These are phyloP conservation scores for Hippocampus comes DNA, from an alignment of 2,113 vertebrate species.

Conservation along the genomic window DNA sequence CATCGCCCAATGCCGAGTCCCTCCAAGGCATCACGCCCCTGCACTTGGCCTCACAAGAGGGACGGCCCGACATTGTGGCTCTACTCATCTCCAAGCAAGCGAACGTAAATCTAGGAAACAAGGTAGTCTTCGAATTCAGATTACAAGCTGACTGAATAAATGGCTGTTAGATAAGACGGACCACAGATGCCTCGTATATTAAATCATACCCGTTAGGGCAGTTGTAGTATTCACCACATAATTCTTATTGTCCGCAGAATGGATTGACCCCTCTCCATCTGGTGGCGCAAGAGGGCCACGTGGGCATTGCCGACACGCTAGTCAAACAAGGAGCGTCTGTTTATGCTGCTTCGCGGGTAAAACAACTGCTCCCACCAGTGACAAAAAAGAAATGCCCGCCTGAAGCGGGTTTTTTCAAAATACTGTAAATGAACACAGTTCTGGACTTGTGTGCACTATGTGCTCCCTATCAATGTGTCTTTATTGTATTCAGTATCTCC, in stretches of 20 bases:
- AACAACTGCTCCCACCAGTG: background rate
- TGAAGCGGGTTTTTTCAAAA: background rate
- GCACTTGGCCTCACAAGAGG: slow-evolving; percentile 92
- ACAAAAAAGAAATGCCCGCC: background rate
- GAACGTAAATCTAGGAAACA: slow-evolving; percentile 89
- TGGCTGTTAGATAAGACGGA: too few species aligned
- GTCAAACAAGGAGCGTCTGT: slow-evolving; percentile 87
- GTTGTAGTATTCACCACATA: background rate
- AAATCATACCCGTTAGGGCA: background rate
- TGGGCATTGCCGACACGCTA: slow-evolving; percentile 87
- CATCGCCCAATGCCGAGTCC: slow-evolving; percentile 83
- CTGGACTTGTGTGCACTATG: background rate
- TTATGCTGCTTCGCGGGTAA: slow-evolving; percentile 86
- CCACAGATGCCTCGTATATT: too few species aligned
- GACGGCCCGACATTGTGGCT: slow-evolving; percentile 84
- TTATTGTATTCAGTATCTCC: background rate
- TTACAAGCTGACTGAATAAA: background rate
- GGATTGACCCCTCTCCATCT: slow-evolving; percentile 93
- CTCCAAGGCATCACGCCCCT: slow-evolving; percentile 90
- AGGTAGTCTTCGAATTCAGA: slow-evolving; percentile 68
- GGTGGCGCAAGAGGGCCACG: slow-evolving; percentile 92
- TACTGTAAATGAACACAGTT: background rate
- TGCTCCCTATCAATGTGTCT: too few species aligned
- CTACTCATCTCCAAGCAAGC: slow-evolving; percentile 91
- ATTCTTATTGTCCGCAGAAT: slow-evolving; percentile 70